These are phyloP conservation scores for Atlantisia rogersi DNA, from an alignment of 2,113 vertebrate genomes.

Conservation along the genomic window DNA sequence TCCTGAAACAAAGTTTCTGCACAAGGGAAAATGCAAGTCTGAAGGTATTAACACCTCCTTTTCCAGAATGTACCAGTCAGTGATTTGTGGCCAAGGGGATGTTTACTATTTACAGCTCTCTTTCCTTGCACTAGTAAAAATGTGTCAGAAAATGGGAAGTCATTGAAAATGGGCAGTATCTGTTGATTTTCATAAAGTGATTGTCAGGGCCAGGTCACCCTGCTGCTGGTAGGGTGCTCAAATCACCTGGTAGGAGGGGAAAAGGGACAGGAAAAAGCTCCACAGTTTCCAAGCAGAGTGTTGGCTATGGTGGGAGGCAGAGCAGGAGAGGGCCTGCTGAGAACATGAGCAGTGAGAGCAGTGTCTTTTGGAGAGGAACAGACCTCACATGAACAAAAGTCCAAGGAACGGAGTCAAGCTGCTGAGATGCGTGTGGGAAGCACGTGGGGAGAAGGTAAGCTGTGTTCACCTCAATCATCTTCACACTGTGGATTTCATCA, in stretches of 20 bases:
- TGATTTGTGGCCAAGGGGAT: background rate
- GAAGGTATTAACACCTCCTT: slow-evolving; percentile 54
- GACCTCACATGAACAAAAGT: background rate
- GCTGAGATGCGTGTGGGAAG: background rate
- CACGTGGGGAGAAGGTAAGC: background rate
- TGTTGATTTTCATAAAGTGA: background rate
- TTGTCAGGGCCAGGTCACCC: background rate
- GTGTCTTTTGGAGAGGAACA: background rate
- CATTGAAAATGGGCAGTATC: background rate
- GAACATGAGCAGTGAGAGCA: background rate
- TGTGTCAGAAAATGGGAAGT: background rate
- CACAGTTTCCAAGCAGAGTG: background rate
- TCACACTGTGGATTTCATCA: background rate
- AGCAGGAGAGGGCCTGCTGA: background rate
- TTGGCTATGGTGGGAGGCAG: background rate
- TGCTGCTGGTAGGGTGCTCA: background rate
- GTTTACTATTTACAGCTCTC: background rate
- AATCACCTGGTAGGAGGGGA: background rate
- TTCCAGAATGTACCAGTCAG: background rate
- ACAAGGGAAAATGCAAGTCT: slow-evolving; percentile 38
- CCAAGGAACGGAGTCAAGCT: background rate
- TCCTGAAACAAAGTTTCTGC: slow-evolving; percentile 63
- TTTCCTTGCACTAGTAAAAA: background rate
- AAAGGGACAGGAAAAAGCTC: background rate
- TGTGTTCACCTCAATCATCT: background rate